phyloP scores from a whole-genome alignment of 2,113 vertebrate species.

The Symphodus melops region DNA sequence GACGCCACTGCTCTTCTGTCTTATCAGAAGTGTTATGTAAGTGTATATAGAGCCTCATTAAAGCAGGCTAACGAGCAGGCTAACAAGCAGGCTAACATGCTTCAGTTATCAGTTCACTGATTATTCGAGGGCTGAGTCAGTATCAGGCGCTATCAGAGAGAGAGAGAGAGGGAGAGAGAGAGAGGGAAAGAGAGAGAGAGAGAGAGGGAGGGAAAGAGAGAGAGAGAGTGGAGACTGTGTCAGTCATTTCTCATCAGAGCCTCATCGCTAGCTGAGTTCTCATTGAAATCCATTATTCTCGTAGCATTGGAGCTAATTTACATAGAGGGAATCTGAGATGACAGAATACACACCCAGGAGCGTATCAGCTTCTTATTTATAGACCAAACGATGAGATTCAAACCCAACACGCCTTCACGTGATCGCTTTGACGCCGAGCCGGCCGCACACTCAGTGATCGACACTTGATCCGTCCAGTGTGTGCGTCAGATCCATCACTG shows the following conservation, averaged over 20 bases:
- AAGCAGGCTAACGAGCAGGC: too few relatives aligned
- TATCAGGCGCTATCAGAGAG: too few relatives aligned
- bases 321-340: neutral
- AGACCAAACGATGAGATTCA: neutral
- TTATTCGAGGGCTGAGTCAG: too few relatives aligned
- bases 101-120: too few relatives aligned
- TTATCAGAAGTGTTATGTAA: too few relatives aligned
- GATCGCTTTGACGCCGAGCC: neutral
- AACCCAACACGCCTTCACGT: too few relatives aligned
- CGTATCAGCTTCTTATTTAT: neutral
- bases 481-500: conserved; percentile 19
- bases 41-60: too few relatives aligned
- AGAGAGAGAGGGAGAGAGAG: too few relatives aligned
- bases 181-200: too few relatives aligned
- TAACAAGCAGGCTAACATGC: too few relatives aligned
- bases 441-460: neutral
- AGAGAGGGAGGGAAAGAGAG: too few relatives aligned
- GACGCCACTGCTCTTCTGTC: too few relatives aligned
- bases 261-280: neutral
- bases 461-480: conserved; percentile 32
- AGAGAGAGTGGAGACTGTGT: neutral
- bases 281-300: conserved; percentile 10
- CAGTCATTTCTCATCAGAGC: neutral
- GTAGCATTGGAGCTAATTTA: conserved; percentile 21
- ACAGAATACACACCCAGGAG: neutral